Conservation (phyloP, 2,888 invertebrate species). For the Aproaerema taeniolella region DNA sequence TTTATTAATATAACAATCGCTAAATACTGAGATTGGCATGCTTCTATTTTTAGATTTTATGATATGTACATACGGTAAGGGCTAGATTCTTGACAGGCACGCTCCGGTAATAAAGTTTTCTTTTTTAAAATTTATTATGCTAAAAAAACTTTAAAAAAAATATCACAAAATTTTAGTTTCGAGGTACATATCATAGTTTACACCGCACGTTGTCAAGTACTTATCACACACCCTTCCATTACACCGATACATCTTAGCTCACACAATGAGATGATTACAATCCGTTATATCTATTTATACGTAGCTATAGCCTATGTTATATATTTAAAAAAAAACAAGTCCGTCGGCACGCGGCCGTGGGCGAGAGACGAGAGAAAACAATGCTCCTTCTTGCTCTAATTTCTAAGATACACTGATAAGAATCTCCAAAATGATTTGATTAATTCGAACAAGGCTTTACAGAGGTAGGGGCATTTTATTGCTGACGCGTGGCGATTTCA, state of each 20-base stretch:
- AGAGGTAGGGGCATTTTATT: slow-evolving; percentile 64
- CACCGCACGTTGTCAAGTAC: too few relatives aligned
- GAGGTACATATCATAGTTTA: too few relatives aligned
- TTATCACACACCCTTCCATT: slow-evolving; percentile 36
- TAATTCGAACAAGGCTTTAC: slow-evolving; percentile 68
- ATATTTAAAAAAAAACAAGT: slow-evolving; percentile 53
- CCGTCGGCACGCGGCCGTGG: slow-evolving; percentile 58
- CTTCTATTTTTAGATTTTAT: too few relatives aligned
- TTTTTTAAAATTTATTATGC: too few relatives aligned
- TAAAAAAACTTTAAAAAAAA: too few relatives aligned
- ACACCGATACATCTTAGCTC: slow-evolving; percentile 59
- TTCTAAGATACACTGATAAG: slow-evolving; percentile 63
- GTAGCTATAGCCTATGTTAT: slow-evolving; percentile 28
- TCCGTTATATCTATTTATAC: slow-evolving; percentile 67
- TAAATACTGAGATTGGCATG: too few relatives aligned
- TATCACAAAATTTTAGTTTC: too few relatives aligned
- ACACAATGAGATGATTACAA: slow-evolving; percentile 76
- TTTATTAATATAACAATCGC: too few relatives aligned
- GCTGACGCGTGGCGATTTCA: slow-evolving; percentile 72
- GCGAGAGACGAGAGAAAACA: slow-evolving; percentile 74
- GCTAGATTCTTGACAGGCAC: too few relatives aligned
- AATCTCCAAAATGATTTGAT: slow-evolving; percentile 70
- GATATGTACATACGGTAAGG: too few relatives aligned
- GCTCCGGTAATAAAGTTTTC: too few relatives aligned
- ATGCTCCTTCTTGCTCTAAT: slow-evolving; percentile 71